Base-by-base conservation (phyloP, 2,888 invertebrate genomes). In the Sphaerophoria taeniata region DNA sequence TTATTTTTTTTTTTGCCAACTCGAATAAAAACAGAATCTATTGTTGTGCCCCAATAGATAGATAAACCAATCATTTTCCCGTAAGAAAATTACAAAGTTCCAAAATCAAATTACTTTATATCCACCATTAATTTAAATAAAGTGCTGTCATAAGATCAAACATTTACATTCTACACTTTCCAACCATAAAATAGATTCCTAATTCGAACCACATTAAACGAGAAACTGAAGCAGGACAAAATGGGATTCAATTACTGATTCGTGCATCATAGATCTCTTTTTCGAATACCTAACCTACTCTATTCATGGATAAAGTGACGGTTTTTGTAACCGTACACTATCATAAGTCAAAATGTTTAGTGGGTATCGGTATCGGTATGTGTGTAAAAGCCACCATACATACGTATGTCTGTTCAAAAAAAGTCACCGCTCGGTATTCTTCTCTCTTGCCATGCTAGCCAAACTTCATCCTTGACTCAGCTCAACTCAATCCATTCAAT, bases 401-500 rank as follows among this genome's bases (percentile, higher is more conserved):
- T 31, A 33, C 34, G 34, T 14, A 34, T 63, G 34, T 80, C 33
- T 81, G 63, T 77, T 73, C 63, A 77, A 85, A 77, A 77, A 85
- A 81, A 65, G 16, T 65, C 60, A 43, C 43, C 34, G 49, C 34
- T 4, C 16, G 47, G 72, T 39, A 6, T 39, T 39, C 9, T 39
- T 39, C 39, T 58, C 39, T 58, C 58, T 49, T 6, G 80, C 63
- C 6, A 6, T 39, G 76, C 73, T 69, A 67, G 72, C 80, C 76
- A 85, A 60, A 81, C 85, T 85, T 80, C 69, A 73, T 85, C 85
- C 85, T 85, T 85, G 76, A 70, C 63, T 80, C 67, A 65, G 81
- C 76, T 80, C 56, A 77, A 77, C 81, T 81, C 63, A 85, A 85
- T 85, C 81, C 85, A 85, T 85, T 85, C 85, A 85, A 85, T 85